A percentile compares a stretch with the other conserved stretches of the same genome.
phyloP scores from a whole-genome alignment of 2,113 vertebrate species.

The Connochaetes taurinus region DNA sequence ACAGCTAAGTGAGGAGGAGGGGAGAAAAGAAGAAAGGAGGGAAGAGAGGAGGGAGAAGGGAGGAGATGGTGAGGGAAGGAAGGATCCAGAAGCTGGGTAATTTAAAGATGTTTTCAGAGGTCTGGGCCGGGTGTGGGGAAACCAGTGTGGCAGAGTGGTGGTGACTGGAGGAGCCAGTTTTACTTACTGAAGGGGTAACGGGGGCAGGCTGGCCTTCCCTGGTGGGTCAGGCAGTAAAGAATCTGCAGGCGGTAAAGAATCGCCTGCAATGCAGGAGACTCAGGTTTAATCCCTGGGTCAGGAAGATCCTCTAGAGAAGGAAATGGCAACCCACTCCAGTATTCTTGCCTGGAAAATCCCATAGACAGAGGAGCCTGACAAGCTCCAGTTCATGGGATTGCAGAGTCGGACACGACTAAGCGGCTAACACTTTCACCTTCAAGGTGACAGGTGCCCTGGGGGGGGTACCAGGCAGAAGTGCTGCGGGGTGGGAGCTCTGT shows the following conservation, averaged over 20 bases:
- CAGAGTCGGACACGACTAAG: background rate
- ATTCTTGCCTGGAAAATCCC: background rate
- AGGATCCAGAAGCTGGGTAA: background rate
- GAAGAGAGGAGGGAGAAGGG: background rate
- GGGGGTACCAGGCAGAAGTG: background rate
- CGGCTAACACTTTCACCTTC: background rate
- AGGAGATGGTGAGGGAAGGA: background rate
- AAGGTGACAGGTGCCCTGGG: background rate
- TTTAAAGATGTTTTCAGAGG: background rate
- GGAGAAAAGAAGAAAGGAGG: background rate
- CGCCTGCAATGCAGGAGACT: background rate
- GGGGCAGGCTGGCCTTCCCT: background rate
- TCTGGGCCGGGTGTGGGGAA: background rate
- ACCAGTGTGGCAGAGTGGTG: fast-evolving
- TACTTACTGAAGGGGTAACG: no score
- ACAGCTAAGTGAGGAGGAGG: background rate
- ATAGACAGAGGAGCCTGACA: background rate
- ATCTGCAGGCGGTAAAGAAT: background rate
- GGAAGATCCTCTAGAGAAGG: background rate
- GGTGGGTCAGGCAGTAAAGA: background rate
- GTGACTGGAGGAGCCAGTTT: background rate
- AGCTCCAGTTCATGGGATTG: background rate
- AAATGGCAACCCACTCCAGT: background rate
- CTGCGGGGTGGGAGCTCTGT: fast-evolving
- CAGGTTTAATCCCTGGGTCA: background rate